A percentile compares a stretch with the other conserved stretches of the same genome.
These are phyloP conservation scores for Oncorhynchus gorbuscha DNA, from an alignment of 2,113 vertebrate genomes.

Conservation along the genomic window DNA sequence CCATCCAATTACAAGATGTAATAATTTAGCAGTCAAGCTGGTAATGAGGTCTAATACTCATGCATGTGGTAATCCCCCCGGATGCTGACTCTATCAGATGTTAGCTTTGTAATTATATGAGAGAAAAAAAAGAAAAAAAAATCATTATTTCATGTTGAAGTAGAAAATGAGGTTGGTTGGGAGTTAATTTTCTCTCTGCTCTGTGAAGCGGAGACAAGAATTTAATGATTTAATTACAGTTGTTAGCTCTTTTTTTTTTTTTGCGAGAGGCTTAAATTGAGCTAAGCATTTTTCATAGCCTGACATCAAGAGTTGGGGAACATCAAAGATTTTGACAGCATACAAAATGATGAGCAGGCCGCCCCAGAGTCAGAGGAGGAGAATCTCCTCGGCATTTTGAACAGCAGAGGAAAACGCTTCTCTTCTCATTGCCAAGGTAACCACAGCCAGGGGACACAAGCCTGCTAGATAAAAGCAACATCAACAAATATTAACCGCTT, in stretches of 20 bases:
- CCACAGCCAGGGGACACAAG: slow-evolving; percentile 94
- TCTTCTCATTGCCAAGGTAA: slow-evolving; percentile 94
- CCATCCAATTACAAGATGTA: slow-evolving; percentile 99
- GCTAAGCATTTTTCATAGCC: slow-evolving; percentile 99
- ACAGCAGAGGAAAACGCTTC: slow-evolving; percentile 85
- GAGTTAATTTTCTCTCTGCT: slow-evolving; percentile 99
- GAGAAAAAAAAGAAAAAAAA: slow-evolving; percentile 81
- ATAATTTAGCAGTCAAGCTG: slow-evolving; percentile 99
- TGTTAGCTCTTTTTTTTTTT: slow-evolving; percentile 92
- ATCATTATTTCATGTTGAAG: slow-evolving; percentile 99
- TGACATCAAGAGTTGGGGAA: slow-evolving; percentile 98
- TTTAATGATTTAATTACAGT: slow-evolving; percentile 99
- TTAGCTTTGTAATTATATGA: slow-evolving; percentile 99
- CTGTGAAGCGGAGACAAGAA: slow-evolving; percentile 99
- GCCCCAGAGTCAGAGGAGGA: slow-evolving; percentile 80
- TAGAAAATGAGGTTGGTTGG: slow-evolving; percentile 98
- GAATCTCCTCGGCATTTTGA: slow-evolving; percentile 87
- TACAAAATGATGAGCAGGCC: slow-evolving; percentile 94
- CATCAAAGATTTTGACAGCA: slow-evolving; percentile 99
- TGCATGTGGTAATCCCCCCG: slow-evolving; percentile 99
- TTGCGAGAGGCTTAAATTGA: slow-evolving; percentile 99
- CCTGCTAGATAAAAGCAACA: slow-evolving; percentile 98
- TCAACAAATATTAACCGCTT: slow-evolving; percentile 99
- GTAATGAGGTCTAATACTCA: slow-evolving; percentile 99
- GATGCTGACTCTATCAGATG: slow-evolving; percentile 99